Evolutionary conservation across 2,888 invertebrate genomes (phyloP), one percentile per base, ranked within the genome.

Genomic region (Xylophagus ater): DNA sequence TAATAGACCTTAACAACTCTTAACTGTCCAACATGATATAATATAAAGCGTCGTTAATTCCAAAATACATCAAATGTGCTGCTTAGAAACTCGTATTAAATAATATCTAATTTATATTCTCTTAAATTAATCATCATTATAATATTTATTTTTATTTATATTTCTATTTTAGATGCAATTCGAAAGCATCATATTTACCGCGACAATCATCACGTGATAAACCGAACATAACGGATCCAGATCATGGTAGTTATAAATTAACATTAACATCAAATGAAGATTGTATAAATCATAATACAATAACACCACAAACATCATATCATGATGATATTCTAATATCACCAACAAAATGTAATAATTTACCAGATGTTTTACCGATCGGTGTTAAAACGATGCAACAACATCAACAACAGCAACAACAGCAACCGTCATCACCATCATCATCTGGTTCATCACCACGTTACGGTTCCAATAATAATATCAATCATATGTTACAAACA

Each of bases 171-270:
- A 82, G 82, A 68, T 80, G 78, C 56, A 79, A 80, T 57, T 82
- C 82, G 37, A 82, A 82, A 66, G 81, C 81, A 48, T 81, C 81
- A 41, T 81, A 81, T 59, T 62, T 81, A 62, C 76, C 81, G 46
- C 70, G 79, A 26, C 72, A 79, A 39, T 80, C 81, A 54, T n/a
- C 40, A 15, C 70, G 76, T 45, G 81, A 81, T 48, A 69, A 73
- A 51, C 66, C 72, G 31, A 74, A 74, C 47, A 58, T 56, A 37
- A 53, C 71, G 41, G 80, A 79, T 59, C 73, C 76, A 43, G 81
- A 80, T 58, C 76, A 74, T 53, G 82, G 82, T 46, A 79, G 78
- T 55, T 82, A 82, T 63, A 80, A 81, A 55, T 67, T 80, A 32
- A 81, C 81, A 13, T 72, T 79, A 66, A 81, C 81, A 15, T 81